A percentile compares a stretch with the other conserved stretches of the same genome.
phyloP scores from a whole-genome alignment of 2,113 vertebrate species.

The Patagioenas fasciata region DNA sequence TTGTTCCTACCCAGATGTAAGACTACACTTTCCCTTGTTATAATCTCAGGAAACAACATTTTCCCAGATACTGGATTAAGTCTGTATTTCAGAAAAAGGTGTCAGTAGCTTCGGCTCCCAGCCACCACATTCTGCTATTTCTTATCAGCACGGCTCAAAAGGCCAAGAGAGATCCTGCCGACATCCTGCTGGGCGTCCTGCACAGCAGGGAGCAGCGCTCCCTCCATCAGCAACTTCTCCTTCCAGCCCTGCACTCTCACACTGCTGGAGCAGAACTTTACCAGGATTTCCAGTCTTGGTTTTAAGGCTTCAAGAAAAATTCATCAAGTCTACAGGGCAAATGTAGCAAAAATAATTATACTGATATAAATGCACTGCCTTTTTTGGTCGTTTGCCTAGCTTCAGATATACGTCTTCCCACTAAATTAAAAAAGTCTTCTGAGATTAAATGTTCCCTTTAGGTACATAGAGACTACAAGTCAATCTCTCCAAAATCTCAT shows the following conservation, averaged over 20 bases:
- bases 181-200: neutral
- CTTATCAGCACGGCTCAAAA: neutral
- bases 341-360: constrained; percentile 16
- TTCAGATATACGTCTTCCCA: neutral
- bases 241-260: neutral
- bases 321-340: neutral
- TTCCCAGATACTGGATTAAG: neutral
- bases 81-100: neutral
- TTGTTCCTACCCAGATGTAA: too few species aligned
- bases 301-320: constrained; percentile 24
- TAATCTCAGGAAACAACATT: neutral
- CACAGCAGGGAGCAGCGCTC: neutral
- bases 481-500: constrained; percentile 26
- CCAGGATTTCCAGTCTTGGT: neutral
- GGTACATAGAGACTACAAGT: neutral
- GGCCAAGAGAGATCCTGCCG: neutral
- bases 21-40: too few species aligned
- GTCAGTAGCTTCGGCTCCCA: neutral
- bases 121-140: neutral
- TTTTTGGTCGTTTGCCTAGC: neutral
- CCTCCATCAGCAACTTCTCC: neutral
- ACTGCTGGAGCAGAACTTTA: neutral
- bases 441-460: neutral
- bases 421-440: constrained; percentile 8
- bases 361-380: neutral